A percentile compares a stretch with the other conserved stretches of the same genome.
Evolutionary conservation across 2,888 invertebrate genomes (phyloP).

Genomic region (Cerastoderma edule): DNA sequence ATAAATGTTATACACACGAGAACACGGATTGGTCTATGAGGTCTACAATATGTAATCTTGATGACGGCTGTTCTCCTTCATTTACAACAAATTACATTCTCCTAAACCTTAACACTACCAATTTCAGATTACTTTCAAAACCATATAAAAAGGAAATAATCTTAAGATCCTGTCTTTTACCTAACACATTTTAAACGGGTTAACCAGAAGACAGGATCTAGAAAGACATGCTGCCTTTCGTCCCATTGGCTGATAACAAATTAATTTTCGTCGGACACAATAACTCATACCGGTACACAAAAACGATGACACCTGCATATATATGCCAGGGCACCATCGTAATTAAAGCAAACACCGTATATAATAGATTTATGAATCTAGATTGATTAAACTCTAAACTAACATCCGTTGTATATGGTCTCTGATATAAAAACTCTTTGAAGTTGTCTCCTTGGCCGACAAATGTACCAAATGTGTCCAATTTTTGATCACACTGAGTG

Average conservation of each 20-base stretch:
- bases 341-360: too few species aligned
- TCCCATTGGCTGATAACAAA: not conserved
- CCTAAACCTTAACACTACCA: not conserved
- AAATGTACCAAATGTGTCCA: not conserved
- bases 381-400: slow-evolving; percentile 14
- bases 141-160: not conserved
- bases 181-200: too few species aligned
- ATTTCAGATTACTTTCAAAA: not conserved
- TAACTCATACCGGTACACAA: not conserved
- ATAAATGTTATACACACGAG: not conserved
- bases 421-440: slow-evolving; percentile 12
- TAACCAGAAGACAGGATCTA: not conserved
- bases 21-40: too few species aligned
- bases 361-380: slow-evolving; percentile 18
- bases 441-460: too few species aligned
- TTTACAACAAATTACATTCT: not conserved
- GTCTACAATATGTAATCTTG: too few species aligned
- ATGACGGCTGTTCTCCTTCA: not conserved
- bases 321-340: too few species aligned
- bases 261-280: not conserved
- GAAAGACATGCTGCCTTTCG: not conserved
- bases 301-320: too few species aligned
- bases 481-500: too few species aligned
- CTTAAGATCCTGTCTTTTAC: not conserved
- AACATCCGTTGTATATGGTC: slow-evolving; percentile 11